phyloP scores from a whole-genome alignment of 1,140 invertebrate genomes.

The Dolichoris vasculosae region DNA sequence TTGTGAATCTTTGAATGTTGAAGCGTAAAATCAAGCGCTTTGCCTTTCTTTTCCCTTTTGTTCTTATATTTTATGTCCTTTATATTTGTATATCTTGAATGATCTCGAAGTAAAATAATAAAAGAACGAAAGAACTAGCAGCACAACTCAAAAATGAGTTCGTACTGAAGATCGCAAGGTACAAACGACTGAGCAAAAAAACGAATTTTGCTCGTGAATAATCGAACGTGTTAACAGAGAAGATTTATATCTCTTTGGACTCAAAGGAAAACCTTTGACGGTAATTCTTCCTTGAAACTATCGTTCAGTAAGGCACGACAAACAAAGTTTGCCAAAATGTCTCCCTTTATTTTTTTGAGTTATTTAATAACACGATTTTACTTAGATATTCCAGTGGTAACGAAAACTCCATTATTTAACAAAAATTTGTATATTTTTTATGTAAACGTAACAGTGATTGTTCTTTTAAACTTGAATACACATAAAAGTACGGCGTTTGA shows the following conservation, averaged over 20 bases:
- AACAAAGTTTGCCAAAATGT: conserved; percentile 19
- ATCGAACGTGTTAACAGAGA: not conserved
- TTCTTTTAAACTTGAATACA: not conserved
- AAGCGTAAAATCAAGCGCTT: conserved; percentile 19
- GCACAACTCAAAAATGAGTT: not conserved
- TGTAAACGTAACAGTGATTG: not conserved
- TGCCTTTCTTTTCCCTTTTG: conserved; percentile 1
- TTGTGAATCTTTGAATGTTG: not conserved
- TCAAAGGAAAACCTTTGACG: conserved; percentile 5
- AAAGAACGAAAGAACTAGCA: not conserved
- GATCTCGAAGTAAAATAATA: not conserved
- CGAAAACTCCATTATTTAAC: not conserved
- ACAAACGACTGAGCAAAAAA: not conserved
- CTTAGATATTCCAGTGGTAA: not conserved
- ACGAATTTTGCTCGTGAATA: not conserved
- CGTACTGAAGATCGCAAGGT: not conserved
- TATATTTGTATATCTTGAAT: not conserved
- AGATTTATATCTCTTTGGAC: not conserved
- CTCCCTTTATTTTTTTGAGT: not conserved
- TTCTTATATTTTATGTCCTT: not conserved
- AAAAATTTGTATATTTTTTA: not conserved
- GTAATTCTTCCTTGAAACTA: not conserved
- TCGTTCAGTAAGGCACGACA: not conserved
- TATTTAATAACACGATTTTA: not conserved
- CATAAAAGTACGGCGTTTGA: not conserved